Evolutionary conservation across 2,888 invertebrate genomes (phyloP), one percentile per base, ranked within the genome.

Genomic region (Marasmarcha lunaedactyla): DNA sequence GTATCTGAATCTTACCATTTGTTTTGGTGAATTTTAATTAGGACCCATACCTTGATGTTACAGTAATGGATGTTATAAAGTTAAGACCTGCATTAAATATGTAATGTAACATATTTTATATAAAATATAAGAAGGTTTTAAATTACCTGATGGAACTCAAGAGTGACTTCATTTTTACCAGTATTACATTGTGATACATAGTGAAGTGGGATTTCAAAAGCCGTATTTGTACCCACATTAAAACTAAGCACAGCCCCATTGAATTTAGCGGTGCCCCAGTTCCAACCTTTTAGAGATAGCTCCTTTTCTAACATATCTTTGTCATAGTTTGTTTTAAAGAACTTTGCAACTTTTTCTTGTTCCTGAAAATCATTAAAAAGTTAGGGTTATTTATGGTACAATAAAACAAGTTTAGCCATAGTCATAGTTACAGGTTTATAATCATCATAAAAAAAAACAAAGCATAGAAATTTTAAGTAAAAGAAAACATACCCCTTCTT

Each of bases 181-280:
- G 95, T 94, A 5, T 91, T 94, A 57, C 97, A 96, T 57, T 98
- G 97, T 1, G 97, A 97, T 0, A 99, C 98, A 85, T 98, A 92
- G 51, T 92, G 91, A 30, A 99, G 70, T 0, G 99, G 99, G 49
- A 99, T 92, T 76, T 99, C 99, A 84, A 99, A 98, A 0, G 95
- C 94, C 10, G 93, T 91, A 51, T 90, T 88, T 20, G 87, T 85
- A 2, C 92, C 93, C 33, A 95, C 90, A 63, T 95, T 94, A 60
- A 93, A 95, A 59, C 90, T 92, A 1, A 95, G 72, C 1, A 93
- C 89, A 0, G 94, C 90, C 2, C 95, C 98, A 54, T 90, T 90
- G 63, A 99, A 98, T 54, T 94, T 93, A 0, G 96, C 95, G 0
- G 94, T 93, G 15, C 99, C 99, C 96, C 98, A 99, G 72, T 99